A percentile compares a stretch with the other conserved stretches of the same genome.
These are phyloP conservation scores for Sporophila hypoxantha DNA, from an alignment of 2,113 vertebrate genomes.

Conservation along the genomic window DNA sequence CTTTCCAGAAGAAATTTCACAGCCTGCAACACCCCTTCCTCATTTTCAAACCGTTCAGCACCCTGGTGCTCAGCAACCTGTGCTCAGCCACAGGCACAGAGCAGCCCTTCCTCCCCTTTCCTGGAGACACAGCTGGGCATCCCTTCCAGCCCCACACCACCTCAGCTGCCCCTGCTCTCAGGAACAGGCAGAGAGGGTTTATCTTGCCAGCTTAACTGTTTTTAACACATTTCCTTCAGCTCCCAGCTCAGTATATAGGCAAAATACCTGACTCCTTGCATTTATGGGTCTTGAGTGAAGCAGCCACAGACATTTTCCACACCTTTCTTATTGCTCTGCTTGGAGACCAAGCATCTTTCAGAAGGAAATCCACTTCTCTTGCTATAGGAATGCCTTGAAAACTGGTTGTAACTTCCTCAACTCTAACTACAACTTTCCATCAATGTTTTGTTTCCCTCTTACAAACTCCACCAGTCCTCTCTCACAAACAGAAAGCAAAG, in stretches of 20 bases:
- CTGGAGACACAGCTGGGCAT: not conserved
- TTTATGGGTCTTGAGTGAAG: not conserved
- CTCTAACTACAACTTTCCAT: not conserved
- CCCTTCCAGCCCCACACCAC: not conserved
- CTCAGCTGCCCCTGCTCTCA: not conserved
- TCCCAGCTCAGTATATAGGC: not conserved
- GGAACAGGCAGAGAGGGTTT: not conserved
- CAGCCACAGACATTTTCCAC: not conserved
- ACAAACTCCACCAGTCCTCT: not conserved
- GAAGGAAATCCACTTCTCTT: not conserved
- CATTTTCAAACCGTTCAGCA: slow-evolving; percentile 66
- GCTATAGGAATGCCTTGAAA: not conserved
- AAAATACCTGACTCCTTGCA: not conserved
- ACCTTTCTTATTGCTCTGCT: not conserved
- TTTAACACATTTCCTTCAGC: not conserved
- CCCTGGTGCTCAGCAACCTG: slow-evolving; percentile 48
- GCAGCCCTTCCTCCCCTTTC: not conserved
- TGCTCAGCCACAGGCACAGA: not conserved
- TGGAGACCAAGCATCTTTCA: not conserved
- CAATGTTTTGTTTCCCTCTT: not conserved
- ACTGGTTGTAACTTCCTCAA: not conserved
- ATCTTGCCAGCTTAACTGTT: not conserved
- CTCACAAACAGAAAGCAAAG: not conserved
- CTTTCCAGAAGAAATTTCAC: slow-evolving; percentile 52
- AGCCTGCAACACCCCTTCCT: slow-evolving; percentile 68